Conservation (phyloP, 2,113 vertebrate genomes). For the Halichoeres trimaculatus region DNA sequence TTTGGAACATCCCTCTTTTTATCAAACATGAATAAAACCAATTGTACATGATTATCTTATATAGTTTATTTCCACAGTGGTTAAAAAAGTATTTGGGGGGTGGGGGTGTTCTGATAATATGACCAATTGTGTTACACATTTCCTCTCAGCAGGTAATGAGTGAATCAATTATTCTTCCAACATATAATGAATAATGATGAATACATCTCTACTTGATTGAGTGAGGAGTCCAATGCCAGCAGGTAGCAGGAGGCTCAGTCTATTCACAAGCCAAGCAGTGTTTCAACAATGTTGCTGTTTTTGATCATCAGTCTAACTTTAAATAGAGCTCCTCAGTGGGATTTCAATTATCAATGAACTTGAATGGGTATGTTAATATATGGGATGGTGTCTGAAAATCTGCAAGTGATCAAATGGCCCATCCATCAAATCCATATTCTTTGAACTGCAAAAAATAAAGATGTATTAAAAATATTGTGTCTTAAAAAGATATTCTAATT, state of each 20-base stretch:
- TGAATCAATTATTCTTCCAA: conserved; percentile 32
- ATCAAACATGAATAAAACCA: background rate
- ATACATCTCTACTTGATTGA: conserved; percentile 41
- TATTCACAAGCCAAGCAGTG: background rate
- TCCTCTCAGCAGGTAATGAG: conserved; percentile 20
- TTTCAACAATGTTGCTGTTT: conserved; percentile 40
- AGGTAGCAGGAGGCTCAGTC: conserved; percentile 11
- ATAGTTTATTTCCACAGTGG: background rate
- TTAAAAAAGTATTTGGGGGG: background rate
- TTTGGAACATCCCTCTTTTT: too few species aligned
- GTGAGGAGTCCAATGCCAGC: conserved; percentile 19
- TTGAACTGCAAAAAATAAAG: background rate
- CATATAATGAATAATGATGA: conserved; percentile 42
- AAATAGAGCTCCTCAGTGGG: conserved; percentile 41
- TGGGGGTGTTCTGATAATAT: too few species aligned
- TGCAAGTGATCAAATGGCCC: conserved; percentile 37
- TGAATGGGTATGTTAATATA: conserved; percentile 30
- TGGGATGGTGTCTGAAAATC: conserved; percentile 31
- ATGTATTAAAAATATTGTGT: background rate
- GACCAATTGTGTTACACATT: conserved; percentile 31
- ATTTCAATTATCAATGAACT: conserved; percentile 54
- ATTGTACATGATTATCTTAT: background rate
- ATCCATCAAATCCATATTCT: background rate
- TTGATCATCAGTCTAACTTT: conserved; percentile 44
- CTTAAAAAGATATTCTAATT: background rate